phyloP scores from a whole-genome alignment of 2,113 vertebrate genomes.

The Brachyhypopomus occidentalis region DNA sequence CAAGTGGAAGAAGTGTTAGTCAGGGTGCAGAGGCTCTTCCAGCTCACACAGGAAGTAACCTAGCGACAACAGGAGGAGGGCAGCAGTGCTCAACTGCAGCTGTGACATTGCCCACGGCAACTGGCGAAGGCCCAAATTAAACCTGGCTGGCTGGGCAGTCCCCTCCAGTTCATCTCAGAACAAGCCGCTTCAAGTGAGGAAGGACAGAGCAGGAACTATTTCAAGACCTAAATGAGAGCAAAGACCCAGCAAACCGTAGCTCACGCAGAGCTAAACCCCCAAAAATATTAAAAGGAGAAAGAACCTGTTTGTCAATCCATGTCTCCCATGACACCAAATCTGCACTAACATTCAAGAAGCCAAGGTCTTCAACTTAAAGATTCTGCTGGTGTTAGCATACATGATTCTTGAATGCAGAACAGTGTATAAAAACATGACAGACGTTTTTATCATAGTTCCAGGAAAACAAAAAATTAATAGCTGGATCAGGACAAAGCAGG shows the following conservation, averaged over 20 bases:
- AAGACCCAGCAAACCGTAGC: neutral
- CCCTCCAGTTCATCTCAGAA: neutral
- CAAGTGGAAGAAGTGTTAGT: no score
- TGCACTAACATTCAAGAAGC: no score
- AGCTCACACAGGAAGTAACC: neutral
- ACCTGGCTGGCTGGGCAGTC: neutral
- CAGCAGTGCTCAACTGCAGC: neutral
- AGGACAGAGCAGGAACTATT: neutral
- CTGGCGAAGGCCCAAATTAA: neutral
- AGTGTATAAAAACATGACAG: no score
- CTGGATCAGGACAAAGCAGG: no score
- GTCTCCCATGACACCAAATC: no score
- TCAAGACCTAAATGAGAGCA: neutral
- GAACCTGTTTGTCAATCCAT: neutral
- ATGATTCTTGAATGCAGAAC: no score
- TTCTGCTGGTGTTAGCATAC: no score
- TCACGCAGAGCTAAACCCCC: neutral
- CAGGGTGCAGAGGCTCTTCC: no score
- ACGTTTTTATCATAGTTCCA: no score
- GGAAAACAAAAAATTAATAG: no score
- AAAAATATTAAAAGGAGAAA: no score
- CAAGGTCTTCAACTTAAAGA: no score
- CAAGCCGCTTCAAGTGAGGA: neutral
- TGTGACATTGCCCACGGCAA: neutral
- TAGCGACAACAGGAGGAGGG: neutral